These are phyloP conservation scores for Limnephilus rhombicus DNA, from an alignment of 2,888 invertebrate species.

Conservation along the genomic window DNA sequence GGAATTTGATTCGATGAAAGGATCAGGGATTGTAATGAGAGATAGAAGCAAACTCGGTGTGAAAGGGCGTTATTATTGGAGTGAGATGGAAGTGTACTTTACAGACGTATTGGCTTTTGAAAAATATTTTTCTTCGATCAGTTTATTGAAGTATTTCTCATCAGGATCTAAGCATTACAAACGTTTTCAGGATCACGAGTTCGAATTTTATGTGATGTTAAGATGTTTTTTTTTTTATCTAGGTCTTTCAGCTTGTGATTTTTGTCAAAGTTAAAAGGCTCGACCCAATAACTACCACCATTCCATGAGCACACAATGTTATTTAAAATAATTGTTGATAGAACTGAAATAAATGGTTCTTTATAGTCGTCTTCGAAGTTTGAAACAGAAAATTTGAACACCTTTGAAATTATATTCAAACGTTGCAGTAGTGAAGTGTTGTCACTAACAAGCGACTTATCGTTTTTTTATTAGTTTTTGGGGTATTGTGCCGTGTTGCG, in stretches of 20 bases:
- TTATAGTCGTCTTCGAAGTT: background rate
- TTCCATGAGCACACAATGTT: background rate
- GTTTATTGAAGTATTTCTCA: background rate
- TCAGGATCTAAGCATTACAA: background rate
- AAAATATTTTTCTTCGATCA: background rate
- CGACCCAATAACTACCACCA: background rate
- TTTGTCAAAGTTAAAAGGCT: background rate
- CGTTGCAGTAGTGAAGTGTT: too few species aligned
- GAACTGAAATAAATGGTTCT: background rate
- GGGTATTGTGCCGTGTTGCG: too few species aligned
- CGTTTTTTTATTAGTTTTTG: too few species aligned
- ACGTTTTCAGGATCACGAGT: background rate
- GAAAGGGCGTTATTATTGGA: background rate
- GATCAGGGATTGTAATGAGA: background rate
- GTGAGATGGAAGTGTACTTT: background rate
- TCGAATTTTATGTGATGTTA: background rate
- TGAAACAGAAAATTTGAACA: background rate
- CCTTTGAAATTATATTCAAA: too few species aligned
- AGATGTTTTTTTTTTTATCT: background rate
- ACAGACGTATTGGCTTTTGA: background rate
- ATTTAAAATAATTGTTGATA: background rate
- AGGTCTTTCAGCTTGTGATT: background rate
- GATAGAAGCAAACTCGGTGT: background rate
- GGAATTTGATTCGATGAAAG: slow-evolving; percentile 25
- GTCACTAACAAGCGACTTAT: too few species aligned